Conservation (phyloP, 2,888 invertebrate genomes). For the Eupsilia transversa region DNA sequence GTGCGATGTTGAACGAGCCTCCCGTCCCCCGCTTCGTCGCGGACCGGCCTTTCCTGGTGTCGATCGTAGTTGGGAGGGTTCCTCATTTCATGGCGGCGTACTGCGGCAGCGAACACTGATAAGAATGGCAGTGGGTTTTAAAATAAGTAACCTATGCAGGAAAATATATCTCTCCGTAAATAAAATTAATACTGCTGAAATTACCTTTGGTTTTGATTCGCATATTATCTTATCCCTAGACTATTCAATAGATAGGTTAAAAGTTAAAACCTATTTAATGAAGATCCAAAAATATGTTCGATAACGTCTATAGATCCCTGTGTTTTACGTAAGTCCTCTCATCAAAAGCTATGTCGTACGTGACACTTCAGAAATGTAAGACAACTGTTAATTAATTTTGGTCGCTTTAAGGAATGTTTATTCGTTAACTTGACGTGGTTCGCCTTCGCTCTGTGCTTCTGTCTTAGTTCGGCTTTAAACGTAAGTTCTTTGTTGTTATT, state of each 20-base stretch:
- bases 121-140: background rate
- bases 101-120: slow-evolving; percentile 57
- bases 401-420: background rate
- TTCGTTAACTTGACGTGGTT: slow-evolving; percentile 1
- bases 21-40: slow-evolving; percentile 73
- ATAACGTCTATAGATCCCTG: background rate
- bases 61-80: slow-evolving; percentile 27
- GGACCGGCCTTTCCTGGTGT: slow-evolving; percentile 48
- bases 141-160: background rate
- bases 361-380: background rate
- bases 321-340: background rate
- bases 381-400: background rate
- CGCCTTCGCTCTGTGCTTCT: slow-evolving; percentile 8
- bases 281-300: background rate
- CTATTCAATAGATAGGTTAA: background rate
- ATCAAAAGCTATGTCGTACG: background rate
- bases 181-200: background rate
- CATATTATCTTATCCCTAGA: background rate
- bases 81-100: slow-evolving; percentile 74
- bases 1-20: slow-evolving; percentile 30
- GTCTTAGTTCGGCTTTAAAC: background rate
- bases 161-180: slow-evolving; percentile 11
- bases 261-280: no score
- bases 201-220: slow-evolving; percentile 21
- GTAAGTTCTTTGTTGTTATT: slow-evolving; percentile 14